Evolutionary conservation across 2,113 vertebrate species (phyloP).

Genomic region (Castor canadensis): DNA sequence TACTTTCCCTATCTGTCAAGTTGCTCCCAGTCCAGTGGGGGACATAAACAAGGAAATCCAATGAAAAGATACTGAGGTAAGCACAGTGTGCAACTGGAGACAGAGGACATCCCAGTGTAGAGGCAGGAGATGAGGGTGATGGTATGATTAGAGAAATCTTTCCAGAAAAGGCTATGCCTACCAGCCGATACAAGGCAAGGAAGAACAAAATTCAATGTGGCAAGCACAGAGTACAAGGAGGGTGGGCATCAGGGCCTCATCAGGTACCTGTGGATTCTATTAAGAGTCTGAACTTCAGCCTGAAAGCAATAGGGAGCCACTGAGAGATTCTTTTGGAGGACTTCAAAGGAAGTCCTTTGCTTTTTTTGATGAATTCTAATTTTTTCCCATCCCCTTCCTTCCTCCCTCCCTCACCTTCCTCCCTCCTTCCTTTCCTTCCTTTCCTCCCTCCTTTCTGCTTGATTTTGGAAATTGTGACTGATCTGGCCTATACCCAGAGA

Average conservation of each 20-base stretch:
- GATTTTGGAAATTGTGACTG: not conserved
- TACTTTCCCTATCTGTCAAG: not conserved
- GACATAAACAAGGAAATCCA: not conserved
- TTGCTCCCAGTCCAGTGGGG: not conserved
- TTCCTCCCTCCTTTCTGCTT: not conserved
- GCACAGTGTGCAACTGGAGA: not conserved
- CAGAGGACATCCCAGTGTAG: not conserved
- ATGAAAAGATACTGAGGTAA: not conserved
- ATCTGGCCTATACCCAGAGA: not conserved
- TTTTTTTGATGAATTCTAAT: not conserved
- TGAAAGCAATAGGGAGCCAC: not conserved
- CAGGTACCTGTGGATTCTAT: too few species aligned
- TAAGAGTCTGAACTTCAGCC: not conserved
- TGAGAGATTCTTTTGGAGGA: not conserved
- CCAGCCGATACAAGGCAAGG: not conserved
- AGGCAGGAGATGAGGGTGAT: not conserved
- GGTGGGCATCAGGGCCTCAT: too few species aligned
- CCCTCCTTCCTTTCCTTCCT: rapidly evolving
- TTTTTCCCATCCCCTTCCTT: not conserved
- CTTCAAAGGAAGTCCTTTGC: not conserved
- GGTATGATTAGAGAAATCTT: not conserved
- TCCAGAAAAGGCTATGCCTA: not conserved
- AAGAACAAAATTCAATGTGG: not conserved
- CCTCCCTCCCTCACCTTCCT: not conserved
- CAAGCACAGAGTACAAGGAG: not conserved